Conservation (phyloP, 2,797 vertebrate species). For the Balearica regulorum region DNA sequence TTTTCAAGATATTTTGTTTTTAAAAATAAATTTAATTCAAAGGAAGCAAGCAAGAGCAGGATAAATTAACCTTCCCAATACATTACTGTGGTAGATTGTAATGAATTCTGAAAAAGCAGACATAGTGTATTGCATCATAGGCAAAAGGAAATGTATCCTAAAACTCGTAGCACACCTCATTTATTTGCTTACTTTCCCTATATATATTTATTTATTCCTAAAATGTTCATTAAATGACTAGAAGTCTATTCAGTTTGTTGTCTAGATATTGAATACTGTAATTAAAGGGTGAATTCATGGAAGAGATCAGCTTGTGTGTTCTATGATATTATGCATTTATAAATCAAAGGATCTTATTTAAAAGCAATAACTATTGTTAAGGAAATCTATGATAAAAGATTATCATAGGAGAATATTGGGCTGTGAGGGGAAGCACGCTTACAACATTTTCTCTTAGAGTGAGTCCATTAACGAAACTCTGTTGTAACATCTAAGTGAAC, state of each 20-base stretch:
- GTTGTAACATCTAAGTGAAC: not conserved
- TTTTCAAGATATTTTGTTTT: not conserved
- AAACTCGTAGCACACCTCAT: not conserved
- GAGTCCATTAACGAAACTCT: not conserved
- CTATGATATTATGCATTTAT: not conserved
- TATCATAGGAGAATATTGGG: not conserved
- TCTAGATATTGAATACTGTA: not conserved
- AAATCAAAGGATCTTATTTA: not conserved
- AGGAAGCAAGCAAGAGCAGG: not conserved
- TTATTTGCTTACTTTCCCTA: not conserved
- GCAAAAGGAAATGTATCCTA: not conserved
- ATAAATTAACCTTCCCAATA: not conserved
- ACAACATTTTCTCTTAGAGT: not conserved
- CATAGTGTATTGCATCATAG: not conserved
- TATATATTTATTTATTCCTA: not conserved
- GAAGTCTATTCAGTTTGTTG: not conserved
- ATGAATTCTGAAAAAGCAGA: not conserved
- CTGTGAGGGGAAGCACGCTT: not conserved
- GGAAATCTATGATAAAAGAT: not conserved
- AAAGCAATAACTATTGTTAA: not conserved
- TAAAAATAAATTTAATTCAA: not conserved
- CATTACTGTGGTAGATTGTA: not conserved
- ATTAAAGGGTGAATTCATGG: not conserved
- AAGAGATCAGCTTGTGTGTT: constrained; percentile 20
- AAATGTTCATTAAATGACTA: not conserved